Evolutionary conservation across 2,888 invertebrate genomes (phyloP).

Genomic region (Synanthedon myopaeformis): DNA sequence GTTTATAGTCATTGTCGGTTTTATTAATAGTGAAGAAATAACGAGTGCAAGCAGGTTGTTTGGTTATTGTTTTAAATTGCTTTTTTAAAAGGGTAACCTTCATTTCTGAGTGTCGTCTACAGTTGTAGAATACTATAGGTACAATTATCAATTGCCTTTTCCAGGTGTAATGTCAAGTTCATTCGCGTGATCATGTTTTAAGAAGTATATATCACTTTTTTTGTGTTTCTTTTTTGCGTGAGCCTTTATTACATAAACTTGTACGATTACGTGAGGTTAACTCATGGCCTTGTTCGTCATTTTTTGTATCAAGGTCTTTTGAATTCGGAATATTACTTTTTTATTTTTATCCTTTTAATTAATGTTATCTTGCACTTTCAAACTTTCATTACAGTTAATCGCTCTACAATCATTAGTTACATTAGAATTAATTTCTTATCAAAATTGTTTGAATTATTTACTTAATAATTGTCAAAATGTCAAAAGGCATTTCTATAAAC

Average conservation of each 20-base stretch:
- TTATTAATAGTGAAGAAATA: slow-evolving; percentile 6
- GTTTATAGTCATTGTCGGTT: slow-evolving; percentile 9
- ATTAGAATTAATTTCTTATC: no score
- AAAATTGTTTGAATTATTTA: no score
- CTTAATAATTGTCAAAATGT: no score
- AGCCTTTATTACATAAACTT: slow-evolving; percentile 1
- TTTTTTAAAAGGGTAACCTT: not conserved
- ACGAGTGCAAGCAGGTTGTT: not conserved
- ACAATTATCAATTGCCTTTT: not conserved
- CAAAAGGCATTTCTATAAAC: no score
- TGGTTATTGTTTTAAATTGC: not conserved
- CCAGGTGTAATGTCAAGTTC: slow-evolving; percentile 12
- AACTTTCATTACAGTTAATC: no score
- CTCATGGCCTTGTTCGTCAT: slow-evolving; percentile 5
- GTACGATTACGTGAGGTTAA: slow-evolving; percentile 1
- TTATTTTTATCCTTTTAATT: not conserved
- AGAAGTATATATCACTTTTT: not conserved
- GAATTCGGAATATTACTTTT: slow-evolving; percentile 1
- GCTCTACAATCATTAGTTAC: no score
- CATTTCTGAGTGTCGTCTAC: not conserved
- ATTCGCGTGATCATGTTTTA: slow-evolving; percentile 3
- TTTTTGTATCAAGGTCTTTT: slow-evolving; percentile 5
- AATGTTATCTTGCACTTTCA: no score
- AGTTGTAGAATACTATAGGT: not conserved
- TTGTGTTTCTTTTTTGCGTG: slow-evolving; percentile 10